Percentiles rank a stretch among this genome's conserved stretches.
phyloP scores from a whole-genome alignment of 2,888 invertebrate genomes.

The Pristionchus japonicus region DNA sequence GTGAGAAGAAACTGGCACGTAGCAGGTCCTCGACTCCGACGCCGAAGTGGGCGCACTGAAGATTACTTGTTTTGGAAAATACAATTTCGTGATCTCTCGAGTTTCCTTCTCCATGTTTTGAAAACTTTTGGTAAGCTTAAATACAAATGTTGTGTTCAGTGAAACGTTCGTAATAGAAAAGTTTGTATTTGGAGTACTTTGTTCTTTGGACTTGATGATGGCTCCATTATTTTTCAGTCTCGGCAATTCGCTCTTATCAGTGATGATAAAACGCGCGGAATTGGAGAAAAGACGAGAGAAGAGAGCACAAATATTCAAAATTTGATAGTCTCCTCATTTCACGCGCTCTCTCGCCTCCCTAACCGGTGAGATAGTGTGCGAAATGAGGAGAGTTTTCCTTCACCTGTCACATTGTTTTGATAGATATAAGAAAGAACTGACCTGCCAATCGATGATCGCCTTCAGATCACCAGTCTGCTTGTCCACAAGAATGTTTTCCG shows the following conservation, averaged over 20 bases:
- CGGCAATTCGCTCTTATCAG: no score
- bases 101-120: no score
- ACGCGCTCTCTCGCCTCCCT: neutral
- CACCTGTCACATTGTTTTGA: neutral
- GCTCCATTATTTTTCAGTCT: no score
- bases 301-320: neutral
- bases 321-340: neutral
- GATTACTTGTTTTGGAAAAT: neutral
- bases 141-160: no score
- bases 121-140: no score
- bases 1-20: neutral
- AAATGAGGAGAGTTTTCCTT: neutral
- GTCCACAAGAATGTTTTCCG: neutral
- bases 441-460: slow-evolving; percentile 29
- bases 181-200: no score
- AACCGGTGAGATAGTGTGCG: neutral
- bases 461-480: neutral
- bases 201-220: no score
- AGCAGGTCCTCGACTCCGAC: neutral
- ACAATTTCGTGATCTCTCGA: no score
- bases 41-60: neutral
- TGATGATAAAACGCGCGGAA: no score
- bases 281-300: no score
- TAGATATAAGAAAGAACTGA: neutral
- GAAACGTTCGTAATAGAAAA: no score